Conservation (phyloP, 2,888 invertebrate genomes). For the Caenorhabditis doughertyi region DNA sequence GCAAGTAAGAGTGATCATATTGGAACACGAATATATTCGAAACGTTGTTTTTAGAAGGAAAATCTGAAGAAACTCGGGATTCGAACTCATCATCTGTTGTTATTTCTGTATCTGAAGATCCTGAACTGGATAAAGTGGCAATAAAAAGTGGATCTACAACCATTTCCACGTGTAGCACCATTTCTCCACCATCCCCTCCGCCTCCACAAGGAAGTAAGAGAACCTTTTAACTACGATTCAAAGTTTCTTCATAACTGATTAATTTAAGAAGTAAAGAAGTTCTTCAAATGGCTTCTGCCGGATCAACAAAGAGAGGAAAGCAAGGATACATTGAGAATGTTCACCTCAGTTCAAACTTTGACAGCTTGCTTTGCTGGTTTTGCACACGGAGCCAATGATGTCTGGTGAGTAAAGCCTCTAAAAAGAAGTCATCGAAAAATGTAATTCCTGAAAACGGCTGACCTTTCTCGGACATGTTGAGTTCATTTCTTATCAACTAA, state of each 20-base stretch:
- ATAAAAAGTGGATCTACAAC: slow-evolving; percentile 36
- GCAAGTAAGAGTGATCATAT: slow-evolving; percentile 2
- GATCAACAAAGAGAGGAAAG: slow-evolving; percentile 65
- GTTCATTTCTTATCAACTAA: slow-evolving; percentile 38
- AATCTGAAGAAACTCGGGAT: slow-evolving; percentile 1
- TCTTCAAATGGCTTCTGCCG: slow-evolving; percentile 75
- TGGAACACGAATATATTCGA: neutral
- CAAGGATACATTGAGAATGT: slow-evolving; percentile 84
- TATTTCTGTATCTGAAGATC: slow-evolving; percentile 36
- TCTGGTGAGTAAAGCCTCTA: slow-evolving; percentile 87
- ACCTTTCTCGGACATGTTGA: slow-evolving; percentile 2
- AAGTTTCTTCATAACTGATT: neutral
- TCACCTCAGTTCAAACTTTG: slow-evolving; percentile 95
- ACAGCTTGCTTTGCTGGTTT: slow-evolving; percentile 98
- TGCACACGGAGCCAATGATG: slow-evolving; percentile 99
- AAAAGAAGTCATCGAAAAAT: neutral
- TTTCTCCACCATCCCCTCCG: slow-evolving; percentile 18
- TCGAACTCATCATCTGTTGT: slow-evolving; percentile 21
- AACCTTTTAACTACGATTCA: neutral
- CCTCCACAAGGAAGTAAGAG: slow-evolving; percentile 41
- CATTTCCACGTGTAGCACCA: slow-evolving; percentile 5
- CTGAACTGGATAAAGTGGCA: slow-evolving; percentile 45
- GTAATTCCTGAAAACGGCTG: slow-evolving; percentile 6
- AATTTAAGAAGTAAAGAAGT: slow-evolving; percentile 47
- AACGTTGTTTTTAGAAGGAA: slow-evolving; percentile 14